Evolutionary conservation across 2,113 vertebrate genomes (phyloP), one percentile per base, ranked within the genome.

Genomic region (Acrocephalus arundinaceus): DNA sequence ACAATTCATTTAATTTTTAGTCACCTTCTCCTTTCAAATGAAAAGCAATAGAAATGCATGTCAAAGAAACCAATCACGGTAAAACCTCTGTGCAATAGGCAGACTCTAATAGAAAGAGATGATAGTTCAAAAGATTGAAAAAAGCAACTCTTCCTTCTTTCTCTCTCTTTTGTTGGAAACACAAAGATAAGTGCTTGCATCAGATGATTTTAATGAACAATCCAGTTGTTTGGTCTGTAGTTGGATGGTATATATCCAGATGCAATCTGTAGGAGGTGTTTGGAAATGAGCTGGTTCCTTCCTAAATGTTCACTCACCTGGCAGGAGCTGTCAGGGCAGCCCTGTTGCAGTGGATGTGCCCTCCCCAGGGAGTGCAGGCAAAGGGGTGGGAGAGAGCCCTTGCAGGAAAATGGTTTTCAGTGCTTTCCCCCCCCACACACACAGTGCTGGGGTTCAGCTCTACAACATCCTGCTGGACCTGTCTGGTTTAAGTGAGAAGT

Each of bases 1-100:
- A 97, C 96, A 97, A 97, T 88, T 97, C 66, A 28, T 90, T 97
- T 97, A 97, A 97, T 98, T 97, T 95, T 93, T 92, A 83, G 82
- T 63, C 91, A 93, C 90, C 86, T 89, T 96, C 93, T 95, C 89
- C 92, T 92, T 97, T 96, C 91, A 93, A 93, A 95, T 95, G 95
- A 97, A 97, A 97, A 96, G 96, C 93, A 95, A 89, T 39, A 79
- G 94, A 87, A 63, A 94, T 33, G 41, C 39, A 37, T 15, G 41
- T 92, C 79, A 95, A 94, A 96, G 95, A 97, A 97, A 96, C 83
- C 66, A 97, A 96, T 96, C 96, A 92, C 2, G 11, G 90, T 63
- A 91, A 96, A 97, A 95, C 92, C 89, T 91, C 92, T 55, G 76
- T 72, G 94, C 94, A 80, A 79, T 67, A 96, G 68, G 71, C 96